Conservation (phyloP, 2,797 vertebrate genomes). For the Gymnoscopelus braueri region DNA sequence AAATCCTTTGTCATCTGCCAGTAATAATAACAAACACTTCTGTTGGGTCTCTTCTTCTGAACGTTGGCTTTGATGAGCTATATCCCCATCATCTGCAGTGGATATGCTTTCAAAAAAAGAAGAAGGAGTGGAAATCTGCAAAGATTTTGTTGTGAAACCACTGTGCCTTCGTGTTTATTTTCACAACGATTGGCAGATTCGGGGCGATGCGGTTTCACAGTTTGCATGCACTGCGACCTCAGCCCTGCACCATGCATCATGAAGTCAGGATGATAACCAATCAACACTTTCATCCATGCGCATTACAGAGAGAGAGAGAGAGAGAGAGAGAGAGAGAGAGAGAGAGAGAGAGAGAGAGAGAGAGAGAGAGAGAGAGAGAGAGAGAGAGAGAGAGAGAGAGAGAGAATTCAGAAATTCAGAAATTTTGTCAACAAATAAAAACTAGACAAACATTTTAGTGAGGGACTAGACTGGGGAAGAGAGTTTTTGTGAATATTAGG, state of each 20-base stretch:
- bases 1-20: conserved; percentile 14
- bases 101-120: conserved; percentile 43
- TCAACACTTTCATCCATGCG: conserved; percentile 51
- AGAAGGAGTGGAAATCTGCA: conserved; percentile 51
- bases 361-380: conserved; percentile 9
- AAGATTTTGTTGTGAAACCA: conserved; percentile 44
- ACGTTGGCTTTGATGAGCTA: conserved; percentile 21
- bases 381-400: neutral
- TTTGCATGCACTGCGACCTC: conserved; percentile 58
- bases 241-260: conserved; percentile 32
- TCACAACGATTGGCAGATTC: conserved; percentile 51
- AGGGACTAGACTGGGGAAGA: neutral
- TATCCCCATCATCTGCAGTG: neutral
- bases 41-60: conserved; percentile 22
- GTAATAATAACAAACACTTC: conserved; percentile 15
- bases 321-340: conserved; percentile 20
- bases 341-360: conserved; percentile 16
- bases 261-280: conserved; percentile 50
- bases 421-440: too few species aligned
- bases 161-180: conserved; percentile 56
- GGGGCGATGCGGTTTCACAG: conserved; percentile 63
- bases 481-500: neutral
- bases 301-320: conserved; percentile 5
- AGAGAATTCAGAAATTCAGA: too few species aligned
- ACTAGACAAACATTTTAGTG: too few species aligned